A percentile compares a stretch with the other conserved stretches of the same genome.
Evolutionary conservation across 1,140 invertebrate species (phyloP).

Genomic region (Zelostemma sp.): DNA sequence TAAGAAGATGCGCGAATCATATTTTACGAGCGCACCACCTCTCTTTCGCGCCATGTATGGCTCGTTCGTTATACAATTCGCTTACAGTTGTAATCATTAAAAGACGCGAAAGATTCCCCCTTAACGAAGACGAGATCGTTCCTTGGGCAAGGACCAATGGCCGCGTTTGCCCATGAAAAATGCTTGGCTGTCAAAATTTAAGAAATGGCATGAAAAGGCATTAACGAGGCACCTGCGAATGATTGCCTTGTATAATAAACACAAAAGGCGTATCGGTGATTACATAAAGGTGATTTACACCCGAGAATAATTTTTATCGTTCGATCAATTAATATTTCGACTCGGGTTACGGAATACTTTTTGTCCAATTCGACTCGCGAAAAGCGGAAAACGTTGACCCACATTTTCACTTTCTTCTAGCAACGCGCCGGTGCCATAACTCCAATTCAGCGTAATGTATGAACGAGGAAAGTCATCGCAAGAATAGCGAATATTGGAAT

Average conservation of each 20-base stretch:
- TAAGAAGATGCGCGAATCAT: slow-evolving; percentile 63
- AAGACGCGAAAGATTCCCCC: slow-evolving; percentile 49
- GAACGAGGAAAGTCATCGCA: slow-evolving; percentile 1
- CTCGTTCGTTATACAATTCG: slow-evolving; percentile 43
- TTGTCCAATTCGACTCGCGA: too few relatives aligned
- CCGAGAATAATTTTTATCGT: too few relatives aligned
- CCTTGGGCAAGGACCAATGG: slow-evolving; percentile 1
- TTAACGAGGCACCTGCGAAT: too few relatives aligned
- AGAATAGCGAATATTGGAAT: slow-evolving; percentile 29
- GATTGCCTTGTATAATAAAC: too few relatives aligned
- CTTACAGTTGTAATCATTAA: slow-evolving; percentile 46
- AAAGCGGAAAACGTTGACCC: too few relatives aligned
- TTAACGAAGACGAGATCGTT: slow-evolving; percentile 49
- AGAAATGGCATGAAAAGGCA: too few relatives aligned
- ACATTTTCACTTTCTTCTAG: too few relatives aligned
- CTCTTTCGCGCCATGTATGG: slow-evolving; percentile 51
- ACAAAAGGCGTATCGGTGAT: too few relatives aligned
- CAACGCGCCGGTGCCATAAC: too few relatives aligned
- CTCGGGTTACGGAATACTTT: too few relatives aligned
- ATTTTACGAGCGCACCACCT: slow-evolving; percentile 58
- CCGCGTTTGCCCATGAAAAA: slow-evolving; percentile 14
- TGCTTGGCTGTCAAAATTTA: slow-evolving; percentile 11
- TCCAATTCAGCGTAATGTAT: slow-evolving; percentile 29
- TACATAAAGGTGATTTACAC: too few relatives aligned
- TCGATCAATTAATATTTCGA: too few relatives aligned